A percentile compares a stretch with the other conserved stretches of the same genome.
Conservation (phyloP, 53 echinoderm and acorn worm genomes). For the Holothuria leucospilota region DNA sequence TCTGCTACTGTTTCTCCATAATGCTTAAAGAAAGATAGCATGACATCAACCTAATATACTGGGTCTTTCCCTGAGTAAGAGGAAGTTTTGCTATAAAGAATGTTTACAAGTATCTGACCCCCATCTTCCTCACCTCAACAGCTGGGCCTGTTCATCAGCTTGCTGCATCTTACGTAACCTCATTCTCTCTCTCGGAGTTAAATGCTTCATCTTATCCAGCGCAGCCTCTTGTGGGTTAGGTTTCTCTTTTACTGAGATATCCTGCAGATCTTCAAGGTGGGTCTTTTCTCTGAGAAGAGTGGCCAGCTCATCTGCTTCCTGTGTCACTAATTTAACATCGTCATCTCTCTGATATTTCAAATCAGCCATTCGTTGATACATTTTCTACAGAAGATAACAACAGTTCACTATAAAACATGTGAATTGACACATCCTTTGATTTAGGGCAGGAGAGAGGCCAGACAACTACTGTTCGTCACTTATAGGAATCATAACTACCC, state of each 20-base stretch:
- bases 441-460: neutral
- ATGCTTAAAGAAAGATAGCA: no score
- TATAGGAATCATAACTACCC: no score
- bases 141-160: constrained; percentile 82
- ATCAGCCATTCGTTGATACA: constrained; percentile 90
- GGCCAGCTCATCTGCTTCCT: constrained; percentile 88
- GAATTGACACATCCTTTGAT: neutral
- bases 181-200: constrained; percentile 92
- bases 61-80: no score
- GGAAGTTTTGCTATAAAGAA: no score
- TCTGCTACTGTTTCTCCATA: no score
- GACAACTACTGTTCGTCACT: no score
- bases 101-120: no score
- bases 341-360: constrained; percentile 80
- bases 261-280: constrained; percentile 87
- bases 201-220: constrained; percentile 57
- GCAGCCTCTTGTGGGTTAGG: constrained; percentile 24
- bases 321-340: constrained; percentile 62
- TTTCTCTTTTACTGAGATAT: constrained; percentile 64
- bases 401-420: neutral
- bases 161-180: constrained; percentile 82
- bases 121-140: constrained; percentile 5
- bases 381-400: constrained; percentile 72
- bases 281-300: constrained; percentile 87
- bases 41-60: no score